Conservation (phyloP, 2,888 invertebrate genomes). For the Schizaphis graminum region DNA sequence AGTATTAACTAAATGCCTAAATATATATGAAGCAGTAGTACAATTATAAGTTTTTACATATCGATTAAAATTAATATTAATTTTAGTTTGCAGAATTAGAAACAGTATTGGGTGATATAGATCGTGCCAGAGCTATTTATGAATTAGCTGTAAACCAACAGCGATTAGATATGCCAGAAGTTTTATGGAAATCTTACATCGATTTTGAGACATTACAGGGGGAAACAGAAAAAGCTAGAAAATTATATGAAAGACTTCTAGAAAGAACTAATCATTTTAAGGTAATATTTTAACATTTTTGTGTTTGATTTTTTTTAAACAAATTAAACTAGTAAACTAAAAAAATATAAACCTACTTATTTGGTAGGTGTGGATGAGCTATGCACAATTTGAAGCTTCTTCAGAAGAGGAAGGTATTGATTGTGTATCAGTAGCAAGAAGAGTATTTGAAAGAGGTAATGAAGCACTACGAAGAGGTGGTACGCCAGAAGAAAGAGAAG, state of each 20-base stretch:
- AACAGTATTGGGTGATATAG: constrained; percentile 91
- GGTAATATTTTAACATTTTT: constrained; percentile 73
- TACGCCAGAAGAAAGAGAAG: constrained; percentile 92
- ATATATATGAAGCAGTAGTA: neutral
- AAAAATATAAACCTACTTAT: constrained; percentile 8
- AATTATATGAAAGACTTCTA: constrained; percentile 91
- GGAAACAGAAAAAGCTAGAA: constrained; percentile 89
- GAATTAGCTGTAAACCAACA: constrained; percentile 94
- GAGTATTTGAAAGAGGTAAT: constrained; percentile 91
- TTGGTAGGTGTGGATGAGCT: constrained; percentile 90
- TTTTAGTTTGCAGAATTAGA: constrained; percentile 93
- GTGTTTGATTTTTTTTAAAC: neutral
- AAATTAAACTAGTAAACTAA: neutral
- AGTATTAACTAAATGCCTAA: constrained; percentile 52
- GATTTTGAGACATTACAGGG: constrained; percentile 97
- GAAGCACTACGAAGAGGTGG: constrained; percentile 81
- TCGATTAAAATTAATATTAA: neutral
- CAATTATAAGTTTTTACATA: neutral
- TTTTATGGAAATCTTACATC: constrained; percentile 98
- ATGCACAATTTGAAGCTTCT: constrained; percentile 93
- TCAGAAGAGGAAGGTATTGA: constrained; percentile 70
- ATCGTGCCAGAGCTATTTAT: constrained; percentile 93
- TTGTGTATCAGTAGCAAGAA: constrained; percentile 80
- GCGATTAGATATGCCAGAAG: constrained; percentile 97
- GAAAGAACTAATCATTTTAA: constrained; percentile 96